A percentile compares a stretch with the other conserved stretches of the same genome.
These are phyloP conservation scores for Pycnomerus fuliginosus DNA, from an alignment of 2,888 invertebrate genomes.

Conservation along the genomic window DNA sequence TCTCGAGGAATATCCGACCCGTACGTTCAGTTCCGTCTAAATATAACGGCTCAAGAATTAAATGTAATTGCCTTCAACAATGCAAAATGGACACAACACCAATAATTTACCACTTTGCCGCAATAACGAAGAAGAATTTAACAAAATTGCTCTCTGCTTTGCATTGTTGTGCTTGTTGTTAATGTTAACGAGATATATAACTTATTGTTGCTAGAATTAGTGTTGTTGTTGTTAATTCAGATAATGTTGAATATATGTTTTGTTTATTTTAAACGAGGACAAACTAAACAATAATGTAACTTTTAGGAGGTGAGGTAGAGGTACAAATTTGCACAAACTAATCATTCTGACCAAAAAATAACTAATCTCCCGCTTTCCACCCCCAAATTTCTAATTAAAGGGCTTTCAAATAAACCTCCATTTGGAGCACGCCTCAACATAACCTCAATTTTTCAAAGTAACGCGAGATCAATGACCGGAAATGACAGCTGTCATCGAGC, in stretches of 20 bases:
- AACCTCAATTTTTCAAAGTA: no score
- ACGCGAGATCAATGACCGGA: no score
- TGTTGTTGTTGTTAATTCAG: conserved; percentile 52
- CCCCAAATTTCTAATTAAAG: no score
- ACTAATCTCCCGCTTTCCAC: no score
- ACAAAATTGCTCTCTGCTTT: conserved; percentile 41
- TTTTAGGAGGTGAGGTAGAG: conserved; percentile 31
- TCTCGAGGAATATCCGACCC: conserved; percentile 26
- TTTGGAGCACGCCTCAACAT: no score
- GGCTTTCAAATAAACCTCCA: no score
- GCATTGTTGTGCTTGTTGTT: conserved; percentile 52
- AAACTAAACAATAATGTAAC: no score
- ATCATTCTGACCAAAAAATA: conserved; percentile 31
- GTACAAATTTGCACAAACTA: conserved; percentile 37
- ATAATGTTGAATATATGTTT: conserved; percentile 44
- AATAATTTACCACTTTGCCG: conserved; percentile 10
- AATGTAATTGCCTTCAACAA: conserved; percentile 46
- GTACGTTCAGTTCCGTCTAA: conserved; percentile 1
- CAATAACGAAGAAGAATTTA: conserved; percentile 22
- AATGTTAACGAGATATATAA: conserved; percentile 49
- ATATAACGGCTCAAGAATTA: conserved; percentile 38
- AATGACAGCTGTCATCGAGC: no score
- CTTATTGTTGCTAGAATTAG: conserved; percentile 53
- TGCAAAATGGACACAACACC: conserved; percentile 41
- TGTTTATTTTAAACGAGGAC: conserved; percentile 41